Evolutionary conservation across 2,113 vertebrate species (phyloP).

Genomic region (Neopipo cinnamomea): DNA sequence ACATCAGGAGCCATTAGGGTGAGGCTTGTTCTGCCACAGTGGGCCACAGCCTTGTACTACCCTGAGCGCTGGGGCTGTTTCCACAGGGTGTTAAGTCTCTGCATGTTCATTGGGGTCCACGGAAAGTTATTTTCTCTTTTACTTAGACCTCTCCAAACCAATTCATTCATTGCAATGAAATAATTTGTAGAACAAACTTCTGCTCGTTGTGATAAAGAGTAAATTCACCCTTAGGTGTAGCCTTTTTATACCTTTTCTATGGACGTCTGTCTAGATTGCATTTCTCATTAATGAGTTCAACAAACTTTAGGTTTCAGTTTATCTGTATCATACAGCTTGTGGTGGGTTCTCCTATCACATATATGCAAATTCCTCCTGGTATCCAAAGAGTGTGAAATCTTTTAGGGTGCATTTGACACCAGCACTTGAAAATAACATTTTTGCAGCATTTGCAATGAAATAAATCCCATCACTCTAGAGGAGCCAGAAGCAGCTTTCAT

Average conservation of each 20-base stretch:
- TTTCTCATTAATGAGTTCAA: neutral
- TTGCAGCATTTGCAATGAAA: neutral
- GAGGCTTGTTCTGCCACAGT: neutral
- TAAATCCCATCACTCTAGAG: neutral
- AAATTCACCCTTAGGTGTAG: neutral
- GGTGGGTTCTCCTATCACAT: neutral
- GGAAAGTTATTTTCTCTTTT: neutral
- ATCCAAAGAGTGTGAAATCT: neutral
- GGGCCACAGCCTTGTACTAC: neutral
- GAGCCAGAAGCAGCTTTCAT: neutral
- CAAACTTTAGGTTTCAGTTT: neutral
- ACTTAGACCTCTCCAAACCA: neutral
- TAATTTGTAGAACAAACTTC: neutral
- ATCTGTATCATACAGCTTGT: neutral
- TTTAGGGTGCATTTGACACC: neutral
- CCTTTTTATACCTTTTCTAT: neutral
- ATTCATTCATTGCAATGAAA: neutral
- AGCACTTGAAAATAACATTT: neutral
- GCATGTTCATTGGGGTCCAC: neutral
- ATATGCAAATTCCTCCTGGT: neutral
- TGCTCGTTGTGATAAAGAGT: neutral
- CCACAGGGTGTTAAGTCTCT: neutral
- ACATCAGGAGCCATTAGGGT: neutral
- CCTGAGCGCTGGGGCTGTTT: neutral
- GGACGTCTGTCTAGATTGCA: neutral